A percentile compares a stretch with the other conserved stretches of the same genome.
phyloP scores from a whole-genome alignment of 2,113 vertebrate species.

The Catharus minimus region DNA sequence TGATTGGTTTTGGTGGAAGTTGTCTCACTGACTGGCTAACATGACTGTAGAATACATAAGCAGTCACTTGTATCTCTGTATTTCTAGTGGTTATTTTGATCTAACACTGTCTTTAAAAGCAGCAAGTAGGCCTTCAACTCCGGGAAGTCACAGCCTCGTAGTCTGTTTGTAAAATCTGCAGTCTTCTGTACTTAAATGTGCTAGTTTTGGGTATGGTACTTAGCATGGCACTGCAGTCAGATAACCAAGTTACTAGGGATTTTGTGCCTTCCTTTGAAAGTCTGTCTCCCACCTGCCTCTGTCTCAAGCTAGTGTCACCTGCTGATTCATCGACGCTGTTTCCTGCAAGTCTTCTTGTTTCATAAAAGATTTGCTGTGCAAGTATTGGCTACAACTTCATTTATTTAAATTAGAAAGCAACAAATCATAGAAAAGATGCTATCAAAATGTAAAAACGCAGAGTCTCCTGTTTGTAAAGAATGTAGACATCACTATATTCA shows the following conservation, averaged over 20 bases:
- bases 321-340: neutral
- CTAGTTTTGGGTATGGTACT: accelerated
- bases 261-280: neutral
- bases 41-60: accelerated
- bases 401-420: neutral
- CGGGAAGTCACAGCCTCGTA: neutral
- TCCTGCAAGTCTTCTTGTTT: neutral
- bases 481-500: neutral
- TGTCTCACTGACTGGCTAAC: neutral
- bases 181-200: neutral
- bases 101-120: neutral
- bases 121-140: accelerated
- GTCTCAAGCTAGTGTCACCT: neutral
- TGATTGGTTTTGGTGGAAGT: neutral
- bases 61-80: accelerated
- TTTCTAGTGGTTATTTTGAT: neutral
- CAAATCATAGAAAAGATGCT: neutral
- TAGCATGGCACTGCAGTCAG: accelerated
- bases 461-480: neutral
- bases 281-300: neutral
- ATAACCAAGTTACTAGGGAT: neutral
- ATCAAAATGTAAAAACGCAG: neutral
- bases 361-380: neutral
- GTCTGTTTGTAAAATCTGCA: neutral
- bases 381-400: neutral